Conservation (phyloP, 2,113 vertebrate species). For the Echinops telfairi region DNA sequence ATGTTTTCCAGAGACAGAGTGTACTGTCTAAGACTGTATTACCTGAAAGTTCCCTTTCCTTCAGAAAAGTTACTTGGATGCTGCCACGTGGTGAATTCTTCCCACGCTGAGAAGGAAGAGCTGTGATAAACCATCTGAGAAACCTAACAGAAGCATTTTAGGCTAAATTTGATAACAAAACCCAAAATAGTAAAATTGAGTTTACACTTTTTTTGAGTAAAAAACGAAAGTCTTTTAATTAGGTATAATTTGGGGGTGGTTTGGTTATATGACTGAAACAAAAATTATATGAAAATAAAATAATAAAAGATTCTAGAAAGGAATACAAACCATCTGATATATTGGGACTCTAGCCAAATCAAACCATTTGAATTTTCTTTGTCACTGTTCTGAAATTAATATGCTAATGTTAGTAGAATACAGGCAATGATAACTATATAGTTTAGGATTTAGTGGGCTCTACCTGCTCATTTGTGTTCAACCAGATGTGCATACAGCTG, state of each 20-base stretch:
- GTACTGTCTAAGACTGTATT: too few species aligned
- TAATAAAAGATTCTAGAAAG: constrained; percentile 33
- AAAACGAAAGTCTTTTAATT: not conserved
- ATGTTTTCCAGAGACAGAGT: too few species aligned
- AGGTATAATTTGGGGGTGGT: not conserved
- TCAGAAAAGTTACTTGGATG: too few species aligned
- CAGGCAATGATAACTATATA: constrained; percentile 36
- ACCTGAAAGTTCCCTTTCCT: too few species aligned
- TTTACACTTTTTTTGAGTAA: not conserved
- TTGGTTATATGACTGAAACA: not conserved
- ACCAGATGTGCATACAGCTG: constrained; percentile 48
- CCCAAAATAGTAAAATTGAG: not conserved
- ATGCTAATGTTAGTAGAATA: constrained; percentile 69
- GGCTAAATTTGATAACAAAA: not conserved
- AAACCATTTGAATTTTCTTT: constrained; percentile 57
- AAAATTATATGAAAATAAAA: not conserved
- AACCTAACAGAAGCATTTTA: not conserved
- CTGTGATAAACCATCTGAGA: too few species aligned
- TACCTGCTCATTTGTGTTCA: constrained; percentile 67
- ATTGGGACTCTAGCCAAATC: constrained; percentile 44
- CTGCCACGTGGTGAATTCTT: too few species aligned
- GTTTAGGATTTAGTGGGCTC: constrained; percentile 60
- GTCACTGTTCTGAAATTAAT: constrained; percentile 63
- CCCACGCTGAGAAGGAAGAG: too few species aligned
- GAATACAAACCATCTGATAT: constrained; percentile 48